Evolutionary conservation across 2,888 invertebrate genomes (phyloP).

Genomic region (Xanthia icteritia): DNA sequence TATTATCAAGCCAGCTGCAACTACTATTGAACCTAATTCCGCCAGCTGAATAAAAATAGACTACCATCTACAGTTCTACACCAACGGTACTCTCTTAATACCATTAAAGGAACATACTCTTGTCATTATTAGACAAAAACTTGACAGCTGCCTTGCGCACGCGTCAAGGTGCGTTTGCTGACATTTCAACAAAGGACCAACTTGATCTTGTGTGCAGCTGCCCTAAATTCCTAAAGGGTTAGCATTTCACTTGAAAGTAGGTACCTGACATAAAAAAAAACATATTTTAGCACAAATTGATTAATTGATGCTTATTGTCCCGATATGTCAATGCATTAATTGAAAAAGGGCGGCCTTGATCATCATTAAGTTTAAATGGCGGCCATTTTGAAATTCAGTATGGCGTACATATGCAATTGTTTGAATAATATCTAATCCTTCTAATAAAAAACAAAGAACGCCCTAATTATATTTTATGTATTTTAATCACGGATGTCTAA

Average conservation of each 20-base stretch:
- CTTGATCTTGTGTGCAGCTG: constrained; percentile 57
- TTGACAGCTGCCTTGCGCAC: constrained; percentile 67
- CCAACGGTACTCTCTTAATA: not conserved
- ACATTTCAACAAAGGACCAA: constrained; percentile 70
- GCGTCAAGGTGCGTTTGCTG: constrained; percentile 72
- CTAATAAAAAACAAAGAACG: not conserved
- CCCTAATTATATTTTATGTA: not conserved
- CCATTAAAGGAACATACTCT: constrained; percentile 9
- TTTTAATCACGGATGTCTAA: not conserved
- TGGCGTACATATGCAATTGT: too few species aligned
- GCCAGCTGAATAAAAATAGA: not conserved
- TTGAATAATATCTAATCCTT: not conserved
- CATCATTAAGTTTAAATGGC: not conserved
- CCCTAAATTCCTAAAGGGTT: constrained; percentile 47
- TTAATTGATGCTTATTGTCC: not conserved
- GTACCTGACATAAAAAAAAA: not conserved
- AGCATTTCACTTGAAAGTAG: constrained; percentile 41
- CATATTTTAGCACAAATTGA: not conserved
- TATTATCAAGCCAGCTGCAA: not conserved
- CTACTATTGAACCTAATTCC: not conserved
- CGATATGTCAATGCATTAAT: constrained; percentile 8
- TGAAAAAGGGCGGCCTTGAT: not conserved
- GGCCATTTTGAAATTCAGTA: not conserved
- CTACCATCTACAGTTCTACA: not conserved
- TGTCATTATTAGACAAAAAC: constrained; percentile 63